Base-by-base conservation (phyloP, 2,797 vertebrate genomes). In the Phoeniculus purpureus region DNA sequence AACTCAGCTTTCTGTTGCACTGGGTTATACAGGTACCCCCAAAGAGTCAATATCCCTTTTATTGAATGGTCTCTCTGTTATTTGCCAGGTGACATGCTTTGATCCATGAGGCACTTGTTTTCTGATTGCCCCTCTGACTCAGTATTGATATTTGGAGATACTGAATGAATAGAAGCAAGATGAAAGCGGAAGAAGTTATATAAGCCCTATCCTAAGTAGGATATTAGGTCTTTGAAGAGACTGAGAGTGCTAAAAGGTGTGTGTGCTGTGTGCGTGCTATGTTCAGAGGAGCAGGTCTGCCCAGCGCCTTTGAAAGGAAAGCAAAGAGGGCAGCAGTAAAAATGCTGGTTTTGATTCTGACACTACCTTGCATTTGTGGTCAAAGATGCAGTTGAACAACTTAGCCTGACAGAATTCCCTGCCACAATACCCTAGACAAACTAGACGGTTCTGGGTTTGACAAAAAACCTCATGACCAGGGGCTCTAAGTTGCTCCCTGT, bases 201-300 rank as follows among this genome's bases (percentile, higher is more conserved):
- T 82, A 83, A 85, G 68, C 34, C 37, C 22, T 67, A 18, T 34
- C 26, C 25, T 61, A 62, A 87, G 73, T 19, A 48, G 37, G 10
- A 78, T 25, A 81, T 60, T 29, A 84, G 19, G 26, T 34, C 80
- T 93, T 90, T 91, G 83, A 81, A 83, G 87, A 76, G 56, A 85
- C 40, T 1, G 11, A 60, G 34, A 82, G 10, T 12, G 10, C 17
- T 61, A n/a, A 78, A 87, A 90, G 37, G 1, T 90, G 43, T 43
- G 26, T 16, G 26, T 48, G n/a, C 5, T 45, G 1, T 86, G 37
- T 43, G 26, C 15, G 23, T 48, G n/a, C 5, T 45, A 7, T 52
- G 15, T 32, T 83, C 50, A 79, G 47, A 87, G 37, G 45, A 74
- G 40, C 47, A 64, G 40, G 15, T 60, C 40, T 62, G 56, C 17